Conservation (phyloP, 2,888 invertebrate genomes). For the Ptychoptera albimana region DNA sequence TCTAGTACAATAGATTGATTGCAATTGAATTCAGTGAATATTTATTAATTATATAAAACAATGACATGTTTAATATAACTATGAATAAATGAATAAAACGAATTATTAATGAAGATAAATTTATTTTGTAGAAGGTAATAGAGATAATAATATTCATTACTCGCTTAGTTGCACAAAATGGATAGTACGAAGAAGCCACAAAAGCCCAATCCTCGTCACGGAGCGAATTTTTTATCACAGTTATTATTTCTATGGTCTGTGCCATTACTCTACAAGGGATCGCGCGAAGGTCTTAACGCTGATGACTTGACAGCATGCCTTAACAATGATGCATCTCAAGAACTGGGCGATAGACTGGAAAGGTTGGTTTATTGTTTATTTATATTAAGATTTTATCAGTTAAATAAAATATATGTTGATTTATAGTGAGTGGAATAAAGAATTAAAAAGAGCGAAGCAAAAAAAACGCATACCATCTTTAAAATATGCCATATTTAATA, state of each 20-base stretch:
- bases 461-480: conserved; percentile 44
- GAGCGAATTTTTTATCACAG: conserved; percentile 25
- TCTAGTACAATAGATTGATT: no score
- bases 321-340: conserved; percentile 35
- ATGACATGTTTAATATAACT: no score
- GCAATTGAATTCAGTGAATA: no score
- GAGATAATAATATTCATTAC: neutral
- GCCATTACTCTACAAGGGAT: conserved; percentile 24
- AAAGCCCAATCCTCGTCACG: conserved; percentile 23
- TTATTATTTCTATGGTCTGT: conserved; percentile 26
- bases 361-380: conserved; percentile 17
- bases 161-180: conserved; percentile 14
- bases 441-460: conserved; percentile 38
- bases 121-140: no score
- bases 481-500: conserved; percentile 44
- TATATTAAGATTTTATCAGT: no score
- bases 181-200: conserved; percentile 26
- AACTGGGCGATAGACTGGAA: conserved; percentile 26
- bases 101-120: no score
- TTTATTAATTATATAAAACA: no score
- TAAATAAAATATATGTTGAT: neutral
- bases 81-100: no score
- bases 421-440: conserved; percentile 49
- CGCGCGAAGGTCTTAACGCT: conserved; percentile 34
- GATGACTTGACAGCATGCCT: conserved; percentile 51